These are phyloP conservation scores for Phengaris arion DNA, from an alignment of 2,888 invertebrate genomes.

Conservation along the genomic window DNA sequence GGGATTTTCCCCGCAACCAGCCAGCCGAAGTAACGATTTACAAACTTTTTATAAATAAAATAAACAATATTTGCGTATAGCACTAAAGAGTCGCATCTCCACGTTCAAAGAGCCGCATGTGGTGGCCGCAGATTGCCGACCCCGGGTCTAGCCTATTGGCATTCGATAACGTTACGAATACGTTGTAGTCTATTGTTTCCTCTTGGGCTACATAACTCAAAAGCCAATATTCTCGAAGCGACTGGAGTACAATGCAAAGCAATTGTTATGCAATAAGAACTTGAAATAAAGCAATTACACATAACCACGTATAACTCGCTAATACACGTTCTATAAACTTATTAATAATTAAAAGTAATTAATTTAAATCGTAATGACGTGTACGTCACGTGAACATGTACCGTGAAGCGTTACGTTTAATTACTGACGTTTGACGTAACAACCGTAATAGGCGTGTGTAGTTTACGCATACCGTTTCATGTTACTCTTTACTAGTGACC, in stretches of 20 bases:
- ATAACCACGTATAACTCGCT: background rate
- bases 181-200: too few relatives aligned
- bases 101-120: too few relatives aligned
- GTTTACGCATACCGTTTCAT: background rate
- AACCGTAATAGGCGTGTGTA: constrained; percentile 4
- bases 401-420: constrained; percentile 25
- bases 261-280: constrained; percentile 7
- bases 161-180: too few relatives aligned
- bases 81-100: too few relatives aligned
- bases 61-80: too few relatives aligned
- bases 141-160: too few relatives aligned
- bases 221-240: background rate
- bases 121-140: too few relatives aligned
- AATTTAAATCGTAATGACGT: constrained; percentile 23
- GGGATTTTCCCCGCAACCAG: too few relatives aligned
- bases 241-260: background rate
- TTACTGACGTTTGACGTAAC: constrained; percentile 17
- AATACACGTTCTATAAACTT: constrained; percentile 15
- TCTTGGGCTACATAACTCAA: background rate
- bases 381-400: constrained; percentile 15
- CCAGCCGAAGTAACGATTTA: too few relatives aligned
- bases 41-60: too few relatives aligned
- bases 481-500: background rate
- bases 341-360: constrained; percentile 13
- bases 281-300: constrained; percentile 16